Base-by-base conservation (phyloP, 2,797 vertebrate genomes). In the Poeciliopsis infans region DNA sequence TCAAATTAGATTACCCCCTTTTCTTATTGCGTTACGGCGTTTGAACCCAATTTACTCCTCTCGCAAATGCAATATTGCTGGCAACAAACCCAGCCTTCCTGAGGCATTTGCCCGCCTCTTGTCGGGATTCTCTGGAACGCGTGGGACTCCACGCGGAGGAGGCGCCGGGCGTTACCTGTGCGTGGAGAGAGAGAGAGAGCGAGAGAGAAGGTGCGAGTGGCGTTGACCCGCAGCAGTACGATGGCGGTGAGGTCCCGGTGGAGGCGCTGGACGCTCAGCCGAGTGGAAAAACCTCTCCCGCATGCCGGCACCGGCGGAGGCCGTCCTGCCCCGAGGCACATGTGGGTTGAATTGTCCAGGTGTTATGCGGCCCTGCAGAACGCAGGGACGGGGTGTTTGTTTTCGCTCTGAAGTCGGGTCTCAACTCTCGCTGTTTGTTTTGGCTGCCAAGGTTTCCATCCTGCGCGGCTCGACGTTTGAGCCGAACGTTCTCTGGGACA, bases 321-420 rank as follows among this genome's bases (percentile, higher is more conserved):
- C 77, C 81, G 3, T 25, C 51, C 77, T 87, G 91, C 84, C 93
- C 92, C 79, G 69, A 81, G 94, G 95, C 89, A 95, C 95, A 96
- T 95, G 88, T 95, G 95, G 92, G 88, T 95, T 93, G 89, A 91
- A 95, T 96, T 95, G 95, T 89, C 64, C 83, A 94, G 90, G 94
- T 94, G 94, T 94, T 94, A 89, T 94, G 82, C 64, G 90, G 91
- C 82, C 87, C 89, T 61, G 90, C 86, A 46, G 31, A 80, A 85
- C 72, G 85, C 76, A 3, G 18, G 4, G 80, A 88, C 82, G 66
- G 12, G 71, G 73, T 5, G 31, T 72, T 79, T 84, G 49, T 15
- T 75, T 73, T 47, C 15, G 28, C 43, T 77, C 31, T n/a, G 33
- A 74, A 72, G 84, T 46, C 10, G 61, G 7, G 76, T 69, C 41